phyloP scores from a whole-genome alignment of 2,113 vertebrate species.

The Vulpes vulpes region DNA sequence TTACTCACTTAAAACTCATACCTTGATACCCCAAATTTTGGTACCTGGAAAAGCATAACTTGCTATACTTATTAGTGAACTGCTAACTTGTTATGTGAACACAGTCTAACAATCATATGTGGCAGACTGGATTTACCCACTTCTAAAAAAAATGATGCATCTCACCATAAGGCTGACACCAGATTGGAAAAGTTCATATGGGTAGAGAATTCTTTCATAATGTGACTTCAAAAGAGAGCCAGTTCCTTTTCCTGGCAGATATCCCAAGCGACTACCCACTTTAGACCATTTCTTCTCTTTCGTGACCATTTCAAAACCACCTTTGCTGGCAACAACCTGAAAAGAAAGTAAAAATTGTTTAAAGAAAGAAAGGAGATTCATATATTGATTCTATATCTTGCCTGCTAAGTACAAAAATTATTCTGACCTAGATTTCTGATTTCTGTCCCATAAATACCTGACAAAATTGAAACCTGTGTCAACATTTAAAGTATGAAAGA shows the following conservation, averaged over 20 bases:
- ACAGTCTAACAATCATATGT: constrained; percentile 5
- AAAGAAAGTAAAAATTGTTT: constrained; percentile 74
- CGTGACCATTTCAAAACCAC: constrained; percentile 96
- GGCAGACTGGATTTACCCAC: background rate
- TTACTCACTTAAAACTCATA: constrained; percentile 35
- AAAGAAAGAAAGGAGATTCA: constrained; percentile 16
- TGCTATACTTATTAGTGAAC: background rate
- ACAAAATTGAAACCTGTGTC: background rate
- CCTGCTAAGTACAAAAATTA: constrained; percentile 42
- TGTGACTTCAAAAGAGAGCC: constrained; percentile 96
- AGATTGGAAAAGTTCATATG: constrained; percentile 98
- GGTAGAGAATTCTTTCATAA: constrained; percentile 97
- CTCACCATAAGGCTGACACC: constrained; percentile 97
- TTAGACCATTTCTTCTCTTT: constrained; percentile 99
- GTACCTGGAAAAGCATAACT: background rate
- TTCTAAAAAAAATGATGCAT: background rate
- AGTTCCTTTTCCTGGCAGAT: constrained; percentile 94
- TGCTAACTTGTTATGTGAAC: background rate
- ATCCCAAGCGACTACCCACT: constrained; percentile 95
- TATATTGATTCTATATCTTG: background rate
- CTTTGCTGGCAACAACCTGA: constrained; percentile 96
- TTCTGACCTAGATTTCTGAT: constrained; percentile 37
- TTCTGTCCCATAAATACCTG: constrained; percentile 5
- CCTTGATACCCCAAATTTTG: constrained; percentile 21
- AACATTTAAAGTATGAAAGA: constrained; percentile 29